Percentiles rank a stretch among this genome's conserved stretches.
Conservation (phyloP, 2,113 vertebrate species). For the Gasterosteus nipponicus region DNA sequence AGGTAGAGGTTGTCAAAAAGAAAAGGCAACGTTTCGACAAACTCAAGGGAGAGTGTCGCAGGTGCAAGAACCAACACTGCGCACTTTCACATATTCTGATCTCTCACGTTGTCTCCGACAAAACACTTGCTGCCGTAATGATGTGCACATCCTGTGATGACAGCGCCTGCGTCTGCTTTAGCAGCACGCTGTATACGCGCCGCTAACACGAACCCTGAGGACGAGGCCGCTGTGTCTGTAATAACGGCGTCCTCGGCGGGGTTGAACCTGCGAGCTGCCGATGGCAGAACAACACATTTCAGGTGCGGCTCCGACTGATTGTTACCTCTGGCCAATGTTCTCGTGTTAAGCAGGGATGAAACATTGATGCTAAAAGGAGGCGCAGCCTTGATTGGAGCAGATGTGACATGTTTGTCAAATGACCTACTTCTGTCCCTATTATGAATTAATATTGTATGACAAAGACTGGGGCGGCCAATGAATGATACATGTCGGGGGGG, state of each 20-base stretch:
- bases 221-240: slow-evolving; percentile 19
- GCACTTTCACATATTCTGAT: background rate
- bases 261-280: background rate
- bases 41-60: background rate
- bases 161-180: background rate
- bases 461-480: slow-evolving; percentile 70
- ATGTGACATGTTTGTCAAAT: slow-evolving; percentile 83
- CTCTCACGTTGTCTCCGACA: background rate
- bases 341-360: slow-evolving; percentile 59
- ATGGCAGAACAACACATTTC: slow-evolving; percentile 19
- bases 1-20: background rate
- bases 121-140: background rate
- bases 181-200: background rate
- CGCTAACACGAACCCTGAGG: background rate
- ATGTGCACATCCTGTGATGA: slow-evolving; percentile 21
- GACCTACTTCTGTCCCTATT: slow-evolving; percentile 83
- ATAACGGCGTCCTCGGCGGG: slow-evolving; percentile 18
- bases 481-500: slow-evolving; percentile 75
- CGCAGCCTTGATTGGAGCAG: slow-evolving; percentile 75
- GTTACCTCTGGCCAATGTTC: slow-evolving; percentile 31
- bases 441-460: slow-evolving; percentile 85
- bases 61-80: background rate
- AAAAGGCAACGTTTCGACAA: background rate
- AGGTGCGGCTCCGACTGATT: slow-evolving; percentile 9
- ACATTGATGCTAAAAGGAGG: slow-evolving; percentile 72